A percentile compares a stretch with the other conserved stretches of the same genome.
Conservation (phyloP, 2,113 vertebrate genomes). For the Oxygymnocypris stewartii region DNA sequence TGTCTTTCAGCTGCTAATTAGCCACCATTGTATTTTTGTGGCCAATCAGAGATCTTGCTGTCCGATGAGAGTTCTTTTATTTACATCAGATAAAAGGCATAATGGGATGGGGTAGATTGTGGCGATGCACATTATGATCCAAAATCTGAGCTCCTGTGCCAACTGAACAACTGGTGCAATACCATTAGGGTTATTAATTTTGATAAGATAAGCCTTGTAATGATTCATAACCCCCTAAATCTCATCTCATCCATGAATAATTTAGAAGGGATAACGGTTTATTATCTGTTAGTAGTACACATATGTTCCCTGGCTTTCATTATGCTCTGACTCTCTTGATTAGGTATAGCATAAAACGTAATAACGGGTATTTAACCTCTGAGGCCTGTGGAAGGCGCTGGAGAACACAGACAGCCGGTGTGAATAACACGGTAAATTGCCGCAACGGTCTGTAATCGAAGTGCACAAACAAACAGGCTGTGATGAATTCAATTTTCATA, state of each 20-base stretch:
- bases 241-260: conserved; percentile 54
- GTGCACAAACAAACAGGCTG: conserved; percentile 50
- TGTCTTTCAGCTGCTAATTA: conserved; percentile 76
- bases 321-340: conserved; percentile 41
- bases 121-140: conserved; percentile 45
- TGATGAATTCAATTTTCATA: conserved; percentile 51
- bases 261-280: conserved; percentile 44
- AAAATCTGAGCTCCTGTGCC: conserved; percentile 34
- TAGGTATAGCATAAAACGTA: conserved; percentile 42
- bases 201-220: conserved; percentile 50
- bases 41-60: conserved; percentile 72
- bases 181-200: conserved; percentile 51
- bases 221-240: conserved; percentile 57
- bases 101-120: conserved; percentile 38
- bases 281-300: conserved; percentile 50
- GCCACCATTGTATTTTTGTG: conserved; percentile 69
- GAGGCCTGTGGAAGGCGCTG: conserved; percentile 11
- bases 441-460: conserved; percentile 31
- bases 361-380: conserved; percentile 54
- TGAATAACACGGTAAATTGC: conserved; percentile 50
- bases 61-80: conserved; percentile 70
- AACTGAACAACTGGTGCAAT: conserved; percentile 55
- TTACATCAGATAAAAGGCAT: conserved; percentile 63
- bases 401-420: conserved; percentile 16
- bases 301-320: conserved; percentile 43